Percentiles rank a stretch among this genome's conserved stretches.
phyloP scores from a whole-genome alignment of 2,888 invertebrate genomes.

The Julus scanicus region DNA sequence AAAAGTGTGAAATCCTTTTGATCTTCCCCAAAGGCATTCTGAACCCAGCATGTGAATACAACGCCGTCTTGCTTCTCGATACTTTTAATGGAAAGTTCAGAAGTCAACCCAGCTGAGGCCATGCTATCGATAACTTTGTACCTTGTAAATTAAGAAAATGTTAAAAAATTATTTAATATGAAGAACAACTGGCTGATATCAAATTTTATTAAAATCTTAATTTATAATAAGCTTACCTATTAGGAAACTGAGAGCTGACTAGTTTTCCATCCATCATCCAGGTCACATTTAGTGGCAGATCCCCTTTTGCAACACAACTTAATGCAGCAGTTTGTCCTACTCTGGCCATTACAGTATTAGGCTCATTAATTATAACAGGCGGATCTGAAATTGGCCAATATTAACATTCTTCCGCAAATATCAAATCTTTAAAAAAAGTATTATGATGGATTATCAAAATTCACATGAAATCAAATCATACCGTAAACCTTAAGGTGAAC shows the following conservation, averaged over 20 bases:
- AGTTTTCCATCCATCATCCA: conserved; percentile 55
- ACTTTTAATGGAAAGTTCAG: conserved; percentile 51
- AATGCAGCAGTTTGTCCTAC: conserved; percentile 49
- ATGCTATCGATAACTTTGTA: conserved; percentile 48
- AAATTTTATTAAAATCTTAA: neutral
- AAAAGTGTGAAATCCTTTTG: conserved; percentile 24
- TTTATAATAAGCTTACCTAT: too few species aligned
- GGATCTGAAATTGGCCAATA: too few species aligned
- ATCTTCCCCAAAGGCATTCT: conserved; percentile 55
- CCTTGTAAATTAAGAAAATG: conserved; percentile 6
- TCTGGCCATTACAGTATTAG: neutral
- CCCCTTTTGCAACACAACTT: conserved; percentile 54
- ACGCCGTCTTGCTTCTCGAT: conserved; percentile 51
- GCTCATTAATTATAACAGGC: conserved; percentile 30
- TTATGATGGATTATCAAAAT: too few species aligned
- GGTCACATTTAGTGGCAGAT: conserved; percentile 49
- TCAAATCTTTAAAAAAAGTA: too few species aligned
- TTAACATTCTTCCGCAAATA: too few species aligned
- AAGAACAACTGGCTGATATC: neutral
- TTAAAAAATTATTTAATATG: neutral
- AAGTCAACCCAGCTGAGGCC: conserved; percentile 51
- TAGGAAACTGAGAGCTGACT: neutral
- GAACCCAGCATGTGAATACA: conserved; percentile 51
- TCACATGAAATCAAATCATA: conserved; percentile 60
- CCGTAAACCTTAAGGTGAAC: conserved; percentile 66